Conservation (phyloP, 2,888 invertebrate species). For the Agapostemon virescens region DNA sequence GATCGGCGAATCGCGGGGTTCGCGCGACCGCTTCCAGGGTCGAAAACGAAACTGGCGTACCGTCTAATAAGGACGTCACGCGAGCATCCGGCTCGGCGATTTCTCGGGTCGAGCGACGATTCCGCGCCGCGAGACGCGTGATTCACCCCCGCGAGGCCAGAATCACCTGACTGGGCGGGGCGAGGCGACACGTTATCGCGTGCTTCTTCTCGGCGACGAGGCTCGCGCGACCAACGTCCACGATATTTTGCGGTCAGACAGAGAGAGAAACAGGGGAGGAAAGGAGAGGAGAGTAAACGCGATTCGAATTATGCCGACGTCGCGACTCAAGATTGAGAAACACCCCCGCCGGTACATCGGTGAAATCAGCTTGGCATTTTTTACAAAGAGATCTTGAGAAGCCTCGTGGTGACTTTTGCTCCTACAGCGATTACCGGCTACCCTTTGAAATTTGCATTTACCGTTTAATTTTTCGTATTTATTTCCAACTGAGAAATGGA, state of each 20-base stretch:
- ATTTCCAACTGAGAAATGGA: background rate
- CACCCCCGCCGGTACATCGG: too few relatives aligned
- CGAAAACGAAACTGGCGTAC: background rate
- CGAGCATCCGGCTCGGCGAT: conserved; percentile 2
- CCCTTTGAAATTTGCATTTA: background rate
- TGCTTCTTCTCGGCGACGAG: background rate
- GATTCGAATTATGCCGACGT: conserved; percentile 1
- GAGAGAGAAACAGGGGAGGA: background rate
- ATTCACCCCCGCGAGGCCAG: background rate
- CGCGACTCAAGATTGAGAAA: background rate
- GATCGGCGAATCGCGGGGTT: background rate
- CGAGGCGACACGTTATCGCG: conserved; percentile 8
- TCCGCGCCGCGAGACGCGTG: background rate
- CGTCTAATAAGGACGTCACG: conserved; percentile 1
- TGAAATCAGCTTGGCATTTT: too few relatives aligned
- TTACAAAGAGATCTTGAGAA: background rate
- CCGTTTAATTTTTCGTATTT: background rate
- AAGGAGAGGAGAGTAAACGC: background rate
- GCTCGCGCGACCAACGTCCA: background rate
- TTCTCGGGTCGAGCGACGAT: conserved; percentile 1
- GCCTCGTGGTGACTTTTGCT: too few relatives aligned
- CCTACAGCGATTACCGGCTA: too few relatives aligned
- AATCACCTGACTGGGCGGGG: background rate
- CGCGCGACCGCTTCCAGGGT: background rate
- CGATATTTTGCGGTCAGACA: background rate